Base-by-base conservation (phyloP, 2,113 vertebrate species). In the Protomyctophum bolini region DNA sequence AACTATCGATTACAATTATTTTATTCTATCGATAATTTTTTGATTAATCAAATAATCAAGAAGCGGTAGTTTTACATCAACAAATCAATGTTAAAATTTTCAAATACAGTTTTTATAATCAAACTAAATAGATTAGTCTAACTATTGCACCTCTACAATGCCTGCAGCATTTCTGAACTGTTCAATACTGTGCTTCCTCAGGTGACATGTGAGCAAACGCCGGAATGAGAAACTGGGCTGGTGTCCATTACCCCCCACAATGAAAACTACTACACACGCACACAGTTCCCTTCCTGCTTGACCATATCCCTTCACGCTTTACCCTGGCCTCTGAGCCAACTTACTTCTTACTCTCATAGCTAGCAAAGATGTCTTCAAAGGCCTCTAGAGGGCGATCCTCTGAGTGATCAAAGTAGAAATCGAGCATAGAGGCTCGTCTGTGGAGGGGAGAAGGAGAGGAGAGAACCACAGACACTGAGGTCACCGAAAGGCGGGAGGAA, bases 321-420 rank as follows among this genome's bases (percentile, higher is more conserved):
- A 70, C 76, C 71, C 73, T 89, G 62, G 66, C 64, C 67, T 79
- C 82, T 79, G 63, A 83, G 81, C 77, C 89, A 93, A 98, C 97
- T 98, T 98, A 98, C 97, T 99, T 98, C 92, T 97, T 98, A 94
- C 88, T 97, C 91, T 97, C 96, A 95, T 93, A 97, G 91, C 95
- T 96, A 96, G 95, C 93, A 96, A 98, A 94, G 96, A 98, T 95
- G 96, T 98, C 97, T 92, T 98, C 97, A 87, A 98, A 97, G 92
- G 94, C 93, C 94, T 95, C 96, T 94, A 97, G 93, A 94, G 94
- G 92, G 93, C 94, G 95, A 91, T 98, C 97, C 92, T 97, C 95
- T 94, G 96, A 96, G 90, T 94, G 94, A 94, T 98, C 97, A 97
- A 97, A 96, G 94, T 94, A 97, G 95, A 98, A 98, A 96, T 98